Percentiles rank a stretch among this genome's conserved stretches.
Conservation (phyloP, 1,140 invertebrate genomes). For the Aphidius ervi region DNA sequence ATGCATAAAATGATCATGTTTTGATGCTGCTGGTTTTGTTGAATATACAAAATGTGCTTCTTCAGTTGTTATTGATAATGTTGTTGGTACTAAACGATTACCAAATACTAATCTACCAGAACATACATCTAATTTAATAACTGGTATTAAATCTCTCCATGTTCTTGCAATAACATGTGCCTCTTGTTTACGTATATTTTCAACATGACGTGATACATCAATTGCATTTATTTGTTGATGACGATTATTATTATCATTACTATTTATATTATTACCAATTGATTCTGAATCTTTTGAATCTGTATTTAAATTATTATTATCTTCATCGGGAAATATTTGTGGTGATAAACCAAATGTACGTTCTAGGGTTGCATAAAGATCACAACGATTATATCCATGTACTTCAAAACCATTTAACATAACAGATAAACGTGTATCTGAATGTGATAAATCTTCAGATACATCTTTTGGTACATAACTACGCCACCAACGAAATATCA, state of each 20-base stretch:
- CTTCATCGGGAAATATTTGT: slow-evolving; percentile 63
- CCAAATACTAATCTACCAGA: slow-evolving; percentile 91
- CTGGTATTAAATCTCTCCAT: slow-evolving; percentile 94
- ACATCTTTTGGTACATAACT: slow-evolving; percentile 93
- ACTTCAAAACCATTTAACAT: slow-evolving; percentile 95
- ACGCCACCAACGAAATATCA: slow-evolving; percentile 96
- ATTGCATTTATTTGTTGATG: slow-evolving; percentile 66
- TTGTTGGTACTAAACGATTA: slow-evolving; percentile 92
- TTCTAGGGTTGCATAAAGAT: slow-evolving; percentile 84
- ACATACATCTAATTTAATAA: slow-evolving; percentile 91
- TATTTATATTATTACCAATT: slow-evolving; percentile 48
- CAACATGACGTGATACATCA: slow-evolving; percentile 46
- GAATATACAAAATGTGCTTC: slow-evolving; percentile 94
- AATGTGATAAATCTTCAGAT: slow-evolving; percentile 93
- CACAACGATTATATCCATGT: slow-evolving; percentile 92
- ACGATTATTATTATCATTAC: slow-evolving; percentile 48
- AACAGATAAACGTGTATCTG: slow-evolving; percentile 87
- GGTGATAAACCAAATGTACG: slow-evolving; percentile 82
- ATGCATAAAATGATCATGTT: slow-evolving; percentile 94
- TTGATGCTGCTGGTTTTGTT: slow-evolving; percentile 89
- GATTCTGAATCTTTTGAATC: slow-evolving; percentile 49
- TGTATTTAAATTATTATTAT: slow-evolving; percentile 40
- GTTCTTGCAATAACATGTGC: slow-evolving; percentile 70
- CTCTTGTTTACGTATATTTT: slow-evolving; percentile 48
- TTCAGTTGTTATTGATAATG: slow-evolving; percentile 87